A percentile compares a stretch with the other conserved stretches of the same genome.
Evolutionary conservation across 2,113 vertebrate genomes (phyloP).

Genomic region (Oreochromis tanganicae): DNA sequence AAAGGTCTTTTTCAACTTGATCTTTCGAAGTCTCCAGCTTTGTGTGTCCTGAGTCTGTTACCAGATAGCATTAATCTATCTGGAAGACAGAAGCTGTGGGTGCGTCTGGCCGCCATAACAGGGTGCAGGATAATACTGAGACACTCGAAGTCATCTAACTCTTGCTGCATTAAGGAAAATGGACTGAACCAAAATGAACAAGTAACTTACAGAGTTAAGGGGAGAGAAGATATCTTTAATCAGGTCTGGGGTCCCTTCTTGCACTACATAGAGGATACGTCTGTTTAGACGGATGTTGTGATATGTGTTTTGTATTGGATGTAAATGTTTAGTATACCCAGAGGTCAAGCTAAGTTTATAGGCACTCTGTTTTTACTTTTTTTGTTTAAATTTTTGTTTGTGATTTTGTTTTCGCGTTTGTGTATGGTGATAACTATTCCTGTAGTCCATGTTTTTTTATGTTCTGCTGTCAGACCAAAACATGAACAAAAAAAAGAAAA

Average conservation of each 20-base stretch:
- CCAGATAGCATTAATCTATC: background rate
- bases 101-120: background rate
- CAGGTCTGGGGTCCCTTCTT: background rate
- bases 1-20: background rate
- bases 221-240: background rate
- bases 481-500: background rate
- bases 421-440: background rate
- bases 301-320: background rate
- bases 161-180: background rate
- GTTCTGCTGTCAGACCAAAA: background rate
- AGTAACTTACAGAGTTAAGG: background rate
- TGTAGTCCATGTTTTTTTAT: background rate
- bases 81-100: background rate
- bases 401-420: background rate
- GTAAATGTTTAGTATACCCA: background rate
- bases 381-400: background rate
- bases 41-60: background rate
- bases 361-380: background rate
- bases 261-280: background rate
- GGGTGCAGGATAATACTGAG: background rate
- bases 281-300: background rate
- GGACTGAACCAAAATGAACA: background rate
- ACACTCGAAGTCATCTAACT: background rate
- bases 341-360: background rate
- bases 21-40: background rate